Base-by-base conservation (phyloP, 92 coral and sea anemone genomes). In the Epizoanthus stellaris region DNA sequence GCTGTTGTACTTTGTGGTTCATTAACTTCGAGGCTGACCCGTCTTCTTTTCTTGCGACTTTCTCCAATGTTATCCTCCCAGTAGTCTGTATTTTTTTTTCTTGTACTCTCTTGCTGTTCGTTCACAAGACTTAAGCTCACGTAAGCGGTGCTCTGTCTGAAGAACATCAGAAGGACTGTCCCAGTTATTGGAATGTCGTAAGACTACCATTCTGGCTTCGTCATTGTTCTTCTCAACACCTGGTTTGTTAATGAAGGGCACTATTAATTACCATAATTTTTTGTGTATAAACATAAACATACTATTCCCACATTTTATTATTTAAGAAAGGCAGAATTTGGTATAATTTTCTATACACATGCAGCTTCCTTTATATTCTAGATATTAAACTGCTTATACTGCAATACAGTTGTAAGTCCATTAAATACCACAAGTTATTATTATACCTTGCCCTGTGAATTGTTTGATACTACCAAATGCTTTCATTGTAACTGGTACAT, bases 221-320 rank as follows among this genome's bases (percentile, higher is more conserved):
- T 76, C 81, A 58, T 76, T 76, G 20, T 76, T 76, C 60, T 76
- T 76, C 67, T 76, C 81, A 76, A 57, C 81, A 14, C 81, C 81
- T 58, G 81, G 12, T 52, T 30, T 30, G 36, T 30, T 30, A 30
- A 1, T 30, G 36, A 30, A 30, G 36, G 36, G 36, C 36, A 30
- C 36, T 1, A 30, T 30, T 30, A 30, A 30, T 30, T 30, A 30
- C 36, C 36, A 30, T 30, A 1, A 30, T 30, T 30, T 30, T 30
- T 30, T 30, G 36, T 30, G 36, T 30, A 30, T 30, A 30, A 30
- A 30, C 36, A 30, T 30, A 30, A 30, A 30, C 36, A 30, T 30
- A 2, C 36, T 30, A 30, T 30, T 30, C 36, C 36, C 36, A 30
- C 36, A 30, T 30, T 30, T 30, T 30, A 30, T 30, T 30, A 30